Base-by-base conservation (phyloP, 2,888 invertebrate species). In the Teleiodes luculella region DNA sequence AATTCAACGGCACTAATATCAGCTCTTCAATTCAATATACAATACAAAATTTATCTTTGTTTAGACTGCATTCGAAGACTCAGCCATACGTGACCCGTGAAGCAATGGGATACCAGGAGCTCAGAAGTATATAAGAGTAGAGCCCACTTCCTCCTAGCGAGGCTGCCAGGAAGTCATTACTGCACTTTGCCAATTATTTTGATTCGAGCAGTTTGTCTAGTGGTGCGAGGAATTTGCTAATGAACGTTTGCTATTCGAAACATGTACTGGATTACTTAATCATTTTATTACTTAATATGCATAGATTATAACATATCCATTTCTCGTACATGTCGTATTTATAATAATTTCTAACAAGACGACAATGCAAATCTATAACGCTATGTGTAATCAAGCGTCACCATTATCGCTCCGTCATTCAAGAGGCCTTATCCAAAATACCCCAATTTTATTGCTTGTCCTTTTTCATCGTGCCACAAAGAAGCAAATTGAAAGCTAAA, bases 401-500 rank as follows among this genome's bases (percentile, higher is more conserved):
- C 56, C 57, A 60, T 60, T 56, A 63, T 47, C 45, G 54, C 50
- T 55, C 53, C 60, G 53, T 61, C 66, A 59, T 55, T 59, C 60
- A 59, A 60, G 59, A 56, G 57, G 52, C 61, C 60, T 57, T 57
- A 64, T 65, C 64, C 41, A 59, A 62, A 70, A 73, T 71, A 70
- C 65, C 67, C 66, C 65, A 54, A 71, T 75, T 79, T 79, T 72
- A 78, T 78, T 67, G 66, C 72, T 70, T 72, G 74, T 75, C 78
- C 74, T 76, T 82, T 78, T 78, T 76, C 78, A 76, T 70, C 64
- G 70, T 64, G 73, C 74, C 74, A 76, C 76, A 82, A 85, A 85
- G 81, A 80, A 73, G 80, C 81, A 85, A 87, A 88, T 88, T 88
- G 86, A 86, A 86, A 83, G 86, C 82, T 81, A 80, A 84, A 86